These are phyloP conservation scores for Notolabrus celidotus DNA, from an alignment of 2,797 vertebrate genomes.

Conservation along the genomic window DNA sequence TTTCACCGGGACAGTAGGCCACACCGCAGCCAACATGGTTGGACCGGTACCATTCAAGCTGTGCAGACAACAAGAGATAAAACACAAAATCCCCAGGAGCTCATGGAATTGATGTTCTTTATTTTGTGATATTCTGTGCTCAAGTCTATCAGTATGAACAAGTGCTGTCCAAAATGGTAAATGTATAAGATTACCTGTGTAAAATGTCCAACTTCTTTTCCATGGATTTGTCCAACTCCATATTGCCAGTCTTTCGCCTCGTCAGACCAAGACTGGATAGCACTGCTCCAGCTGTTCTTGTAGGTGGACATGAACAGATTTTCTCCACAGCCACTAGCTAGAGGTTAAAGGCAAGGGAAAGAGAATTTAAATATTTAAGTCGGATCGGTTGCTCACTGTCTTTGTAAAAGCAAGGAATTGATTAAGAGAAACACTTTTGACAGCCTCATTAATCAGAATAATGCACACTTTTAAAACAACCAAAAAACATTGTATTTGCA, in stretches of 20 bases:
- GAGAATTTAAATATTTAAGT: background rate
- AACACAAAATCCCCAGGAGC: background rate
- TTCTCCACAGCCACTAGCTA: conserved; percentile 84
- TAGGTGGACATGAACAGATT: conserved; percentile 86
- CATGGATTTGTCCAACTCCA: conserved; percentile 74
- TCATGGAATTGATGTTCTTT: background rate
- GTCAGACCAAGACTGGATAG: conserved; percentile 82
- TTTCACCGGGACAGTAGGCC: conserved; percentile 64
- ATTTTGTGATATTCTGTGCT: background rate
- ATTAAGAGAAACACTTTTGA: background rate
- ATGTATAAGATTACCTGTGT: conserved; percentile 59
- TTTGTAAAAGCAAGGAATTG: no score
- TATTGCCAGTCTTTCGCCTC: conserved; percentile 83
- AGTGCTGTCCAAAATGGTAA: background rate
- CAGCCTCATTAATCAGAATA: background rate
- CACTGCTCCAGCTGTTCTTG: conserved; percentile 75
- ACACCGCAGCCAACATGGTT: conserved; percentile 74
- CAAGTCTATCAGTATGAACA: background rate
- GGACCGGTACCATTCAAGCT: conserved; percentile 74
- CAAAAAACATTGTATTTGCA: background rate
- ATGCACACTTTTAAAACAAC: no score
- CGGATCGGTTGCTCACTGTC: no score
- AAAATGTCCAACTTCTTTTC: conserved; percentile 61
- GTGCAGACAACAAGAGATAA: conserved; percentile 3
- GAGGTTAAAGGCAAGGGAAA: background rate